phyloP scores from a whole-genome alignment of 2,888 invertebrate species.

The Dryadula phaetusa region DNA sequence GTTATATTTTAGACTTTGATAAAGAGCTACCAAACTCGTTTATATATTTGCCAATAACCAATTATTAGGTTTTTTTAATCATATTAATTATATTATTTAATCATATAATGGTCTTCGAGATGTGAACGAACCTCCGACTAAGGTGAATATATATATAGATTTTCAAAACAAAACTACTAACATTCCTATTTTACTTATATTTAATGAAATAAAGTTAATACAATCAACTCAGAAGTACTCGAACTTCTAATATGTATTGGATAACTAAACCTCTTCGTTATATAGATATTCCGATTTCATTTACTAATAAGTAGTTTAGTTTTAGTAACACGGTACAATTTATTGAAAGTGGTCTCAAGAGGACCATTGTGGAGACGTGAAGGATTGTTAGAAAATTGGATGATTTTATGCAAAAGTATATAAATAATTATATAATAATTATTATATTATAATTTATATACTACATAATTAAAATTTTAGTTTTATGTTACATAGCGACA shows the following conservation, averaged over 20 bases:
- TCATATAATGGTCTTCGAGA: no score
- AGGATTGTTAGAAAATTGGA: constrained; percentile 31
- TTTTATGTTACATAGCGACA: not conserved
- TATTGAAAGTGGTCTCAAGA: constrained; percentile 42
- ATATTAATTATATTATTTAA: no score
- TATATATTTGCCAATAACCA: no score
- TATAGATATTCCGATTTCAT: constrained; percentile 9
- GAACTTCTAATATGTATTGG: not conserved
- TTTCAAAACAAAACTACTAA: not conserved
- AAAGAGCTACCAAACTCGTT: no score
- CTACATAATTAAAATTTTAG: no score
- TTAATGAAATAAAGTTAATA: not conserved
- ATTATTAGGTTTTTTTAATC: no score
- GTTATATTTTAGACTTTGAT: no score
- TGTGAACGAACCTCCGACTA: no score
- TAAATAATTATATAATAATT: not conserved
- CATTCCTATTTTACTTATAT: not conserved
- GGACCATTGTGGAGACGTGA: constrained; percentile 35
- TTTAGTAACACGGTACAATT: constrained; percentile 27
- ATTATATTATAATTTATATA: no score
- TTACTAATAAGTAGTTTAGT: constrained; percentile 22
- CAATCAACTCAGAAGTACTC: not conserved
- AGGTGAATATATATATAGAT: no score
- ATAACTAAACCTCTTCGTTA: not conserved
- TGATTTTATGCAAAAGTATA: constrained; percentile 20